Conservation (phyloP, 2,113 vertebrate genomes). For the Upupa epops region DNA sequence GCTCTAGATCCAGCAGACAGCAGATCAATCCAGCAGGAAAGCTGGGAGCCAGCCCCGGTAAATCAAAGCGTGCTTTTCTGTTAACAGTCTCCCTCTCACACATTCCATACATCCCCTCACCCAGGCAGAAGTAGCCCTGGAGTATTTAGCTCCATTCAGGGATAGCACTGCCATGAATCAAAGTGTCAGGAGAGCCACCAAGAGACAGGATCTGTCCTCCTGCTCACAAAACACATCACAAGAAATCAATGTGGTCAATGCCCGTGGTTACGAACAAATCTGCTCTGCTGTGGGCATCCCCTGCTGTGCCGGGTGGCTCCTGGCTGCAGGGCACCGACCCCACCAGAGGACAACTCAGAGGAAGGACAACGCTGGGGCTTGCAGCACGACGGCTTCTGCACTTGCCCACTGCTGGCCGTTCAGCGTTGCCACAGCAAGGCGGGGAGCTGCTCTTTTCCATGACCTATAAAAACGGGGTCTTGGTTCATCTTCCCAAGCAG, state of each 20-base stretch:
- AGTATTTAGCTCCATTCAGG: slow-evolving; percentile 68
- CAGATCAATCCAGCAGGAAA: slow-evolving; percentile 70
- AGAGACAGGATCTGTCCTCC: slow-evolving; percentile 65
- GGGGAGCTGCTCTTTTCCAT: rapidly evolving
- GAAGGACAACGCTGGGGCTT: rapidly evolving
- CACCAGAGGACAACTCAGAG: not conserved
- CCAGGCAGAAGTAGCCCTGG: slow-evolving; percentile 66
- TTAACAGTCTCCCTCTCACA: slow-evolving; percentile 26
- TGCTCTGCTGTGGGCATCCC: not conserved
- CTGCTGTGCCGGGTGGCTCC: rapidly evolving
- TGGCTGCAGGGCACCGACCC: not conserved
- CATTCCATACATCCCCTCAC: slow-evolving; percentile 58
- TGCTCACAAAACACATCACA: slow-evolving; percentile 35
- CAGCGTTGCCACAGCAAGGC: not conserved
- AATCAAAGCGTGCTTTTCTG: slow-evolving; percentile 71
- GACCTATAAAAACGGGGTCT: not conserved
- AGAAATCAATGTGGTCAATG: slow-evolving; percentile 9
- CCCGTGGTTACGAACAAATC: not conserved
- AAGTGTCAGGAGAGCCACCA: slow-evolving; percentile 71
- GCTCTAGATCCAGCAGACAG: slow-evolving; percentile 65
- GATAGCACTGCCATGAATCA: slow-evolving; percentile 71
- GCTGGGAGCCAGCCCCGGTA: slow-evolving; percentile 66
- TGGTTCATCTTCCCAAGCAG: not conserved
- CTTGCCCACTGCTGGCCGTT: rapidly evolving
- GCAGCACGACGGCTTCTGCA: rapidly evolving